Base-by-base conservation (phyloP, 2,113 vertebrate genomes). In the Cephalopterus ornatus region DNA sequence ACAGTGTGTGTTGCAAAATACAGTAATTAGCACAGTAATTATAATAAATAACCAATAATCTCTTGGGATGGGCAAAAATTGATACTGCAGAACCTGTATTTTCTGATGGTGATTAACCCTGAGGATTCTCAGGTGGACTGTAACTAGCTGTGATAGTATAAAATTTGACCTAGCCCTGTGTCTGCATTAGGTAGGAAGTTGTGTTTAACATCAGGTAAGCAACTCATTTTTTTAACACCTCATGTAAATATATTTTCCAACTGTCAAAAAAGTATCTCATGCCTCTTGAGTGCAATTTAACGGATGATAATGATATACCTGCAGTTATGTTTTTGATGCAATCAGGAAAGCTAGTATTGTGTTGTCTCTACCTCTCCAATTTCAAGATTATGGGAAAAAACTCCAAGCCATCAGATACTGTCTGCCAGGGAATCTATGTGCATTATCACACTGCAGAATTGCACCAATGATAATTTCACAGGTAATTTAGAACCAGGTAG, bases 401-500 rank as follows among this genome's bases (percentile, higher is more conserved):
- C 0, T 37, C 17, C 32, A 52, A 12, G 61, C 5, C 19, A 56
- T 72, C 49, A 92, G 82, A 75, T 39, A 33, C 28, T 66, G 20
- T 87, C 61, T 96, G 91, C 56, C 55, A 73, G 81, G 63, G 71
- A 93, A 84, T 80, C 83, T 71, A 4, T 19, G 44, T 78, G 80
- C 61, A 53, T 94, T 93, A 89, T 72, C 0, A 0, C 28, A 27
- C 2, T 2, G 49, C n/a, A 68, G 73, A 86, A 92, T 88, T 88
- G 65, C 35, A 74, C 59, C 83, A 78, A 14, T 76, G 92, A 68
- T 92, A 85, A 93, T 89, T 94, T 95, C 80, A 82, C 74, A 93
- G 76, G 63, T 72, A 96, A 92, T 96, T 97, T 82, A 94, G 86
- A 89, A 62, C 66, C 35, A 85, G 66, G 44, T 53, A 65, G 53